A percentile compares a stretch with the other conserved stretches of the same genome.
Conservation (phyloP, 2,113 vertebrate species). For the Dipodomys ordii region DNA sequence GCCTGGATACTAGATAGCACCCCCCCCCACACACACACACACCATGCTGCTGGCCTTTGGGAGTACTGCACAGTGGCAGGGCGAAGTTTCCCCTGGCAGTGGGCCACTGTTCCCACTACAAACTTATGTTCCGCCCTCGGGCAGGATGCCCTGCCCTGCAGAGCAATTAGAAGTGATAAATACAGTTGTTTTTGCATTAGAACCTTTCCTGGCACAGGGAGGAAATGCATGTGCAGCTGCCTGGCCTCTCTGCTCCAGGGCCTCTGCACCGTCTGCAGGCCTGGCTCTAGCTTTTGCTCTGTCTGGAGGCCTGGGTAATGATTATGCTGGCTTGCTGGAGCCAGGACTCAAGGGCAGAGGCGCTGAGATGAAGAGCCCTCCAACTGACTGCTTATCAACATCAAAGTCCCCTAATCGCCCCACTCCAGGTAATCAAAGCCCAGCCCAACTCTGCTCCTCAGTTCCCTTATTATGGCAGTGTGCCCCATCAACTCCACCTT, state of each 20-base stretch:
- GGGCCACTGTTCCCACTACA: conserved; percentile 84
- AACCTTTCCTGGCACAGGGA: conserved; percentile 82
- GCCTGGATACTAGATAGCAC: background rate
- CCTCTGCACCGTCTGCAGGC: conserved; percentile 13
- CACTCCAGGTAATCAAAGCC: conserved; percentile 53
- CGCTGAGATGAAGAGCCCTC: conserved; percentile 35
- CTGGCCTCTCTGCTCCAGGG: background rate
- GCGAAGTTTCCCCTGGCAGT: conserved; percentile 85
- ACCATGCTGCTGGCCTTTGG: conserved; percentile 54
- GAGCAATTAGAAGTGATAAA: conserved; percentile 86
- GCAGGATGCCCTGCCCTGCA: conserved; percentile 91
- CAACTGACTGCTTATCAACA: conserved; percentile 50
- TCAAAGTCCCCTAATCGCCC: conserved; percentile 68
- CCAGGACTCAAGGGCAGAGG: conserved; percentile 26
- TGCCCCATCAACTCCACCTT: background rate
- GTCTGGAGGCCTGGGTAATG: background rate
- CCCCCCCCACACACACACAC: conserved; percentile 38
- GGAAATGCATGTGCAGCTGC: conserved; percentile 79
- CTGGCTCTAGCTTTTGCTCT: background rate
- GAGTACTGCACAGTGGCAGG: conserved; percentile 73
- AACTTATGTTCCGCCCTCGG: conserved; percentile 88
- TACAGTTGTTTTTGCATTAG: conserved; percentile 85
- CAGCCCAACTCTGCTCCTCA: background rate
- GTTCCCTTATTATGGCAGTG: background rate
- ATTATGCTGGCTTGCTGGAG: background rate